Conservation (phyloP, 2,797 vertebrate genomes). For the Danio tinwini region DNA sequence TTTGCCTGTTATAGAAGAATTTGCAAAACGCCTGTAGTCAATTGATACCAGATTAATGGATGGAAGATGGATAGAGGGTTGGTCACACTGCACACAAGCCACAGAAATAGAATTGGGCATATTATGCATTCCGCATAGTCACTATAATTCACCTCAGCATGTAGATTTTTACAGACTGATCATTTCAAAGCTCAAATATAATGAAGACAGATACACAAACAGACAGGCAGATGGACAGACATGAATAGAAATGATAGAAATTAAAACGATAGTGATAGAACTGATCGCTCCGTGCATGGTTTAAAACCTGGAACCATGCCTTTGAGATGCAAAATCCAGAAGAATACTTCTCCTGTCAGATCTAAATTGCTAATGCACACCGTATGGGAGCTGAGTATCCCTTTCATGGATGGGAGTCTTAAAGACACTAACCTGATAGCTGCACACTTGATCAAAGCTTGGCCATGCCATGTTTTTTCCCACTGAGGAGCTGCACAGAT, state of each 20-base stretch:
- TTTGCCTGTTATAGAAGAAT: constrained; percentile 68
- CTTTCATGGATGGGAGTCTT: constrained; percentile 75
- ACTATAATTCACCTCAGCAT: constrained; percentile 61
- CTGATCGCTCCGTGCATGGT: constrained; percentile 27
- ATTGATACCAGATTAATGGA: constrained; percentile 60
- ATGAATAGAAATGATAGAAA: constrained; percentile 24
- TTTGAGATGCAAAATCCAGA: constrained; percentile 82
- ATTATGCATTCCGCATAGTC: constrained; percentile 51
- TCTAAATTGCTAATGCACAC: constrained; percentile 82
- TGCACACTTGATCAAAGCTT: constrained; percentile 77
- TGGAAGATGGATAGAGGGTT: constrained; percentile 60
- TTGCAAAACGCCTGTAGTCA: constrained; percentile 64
- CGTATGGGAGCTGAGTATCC: constrained; percentile 68
- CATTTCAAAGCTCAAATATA: constrained; percentile 44
- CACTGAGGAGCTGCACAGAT: constrained; percentile 66
- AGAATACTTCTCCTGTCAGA: constrained; percentile 74
- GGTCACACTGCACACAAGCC: constrained; percentile 42
- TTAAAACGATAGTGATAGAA: not conserved
- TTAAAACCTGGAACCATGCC: constrained; percentile 68
- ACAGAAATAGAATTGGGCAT: constrained; percentile 47
- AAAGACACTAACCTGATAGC: constrained; percentile 75
- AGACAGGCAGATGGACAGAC: not conserved
- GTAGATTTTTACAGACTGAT: constrained; percentile 59
- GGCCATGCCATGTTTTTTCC: constrained; percentile 63
- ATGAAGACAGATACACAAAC: not conserved